Evolutionary conservation across 2,888 invertebrate species (phyloP), one percentile per base, ranked within the genome.

Genomic region (Diplazon laetatorius): DNA sequence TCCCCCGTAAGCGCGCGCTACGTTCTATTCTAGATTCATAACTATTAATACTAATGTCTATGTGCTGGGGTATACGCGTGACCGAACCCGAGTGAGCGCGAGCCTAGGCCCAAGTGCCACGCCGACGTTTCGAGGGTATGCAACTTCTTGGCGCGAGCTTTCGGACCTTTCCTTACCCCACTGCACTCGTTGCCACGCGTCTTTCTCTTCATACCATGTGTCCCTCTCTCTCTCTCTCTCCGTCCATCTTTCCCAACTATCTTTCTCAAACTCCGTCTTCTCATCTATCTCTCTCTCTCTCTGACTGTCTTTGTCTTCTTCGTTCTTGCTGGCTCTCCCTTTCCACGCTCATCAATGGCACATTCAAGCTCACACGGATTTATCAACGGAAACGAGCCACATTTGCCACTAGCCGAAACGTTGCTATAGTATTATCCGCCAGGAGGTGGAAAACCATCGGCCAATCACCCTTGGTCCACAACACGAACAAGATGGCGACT

Each of bases 21-120:
- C 72, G 85, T 88, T 89, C 90, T 90, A 90, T 90, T 90, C 89
- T 89, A 86, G 89, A 89, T 87, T 85, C 88, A 87, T 86, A 86
- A 89, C 90, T 90, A 90, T 90, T 90, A 89, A 90, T 90, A 90
- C 88, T 86, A 86, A 86, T 85, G 74, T 76, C 86, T 86, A 85
- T 83, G 85, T 83, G 83, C 70, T 70, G 73, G 74, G 77, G 72
- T 82, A 82, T 84, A 86, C 86, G 85, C 85, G 86, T n/a, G 85
- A 86, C 83, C 50, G 50, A 42, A 25, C 55, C 30, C 12, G n/a
- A n/a, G n/a, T n/a, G n/a, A n/a, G n/a, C n/a, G n/a, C 22, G 14
- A 14, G 25, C n/a, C 44, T 8, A 71, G 57, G 65, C 60, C 30
- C n/a, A n/a, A 39, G 59, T 57, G 63, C 18, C 39, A 35, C 14